phyloP scores from a whole-genome alignment of 2,113 vertebrate genomes.

The Indri indri region DNA sequence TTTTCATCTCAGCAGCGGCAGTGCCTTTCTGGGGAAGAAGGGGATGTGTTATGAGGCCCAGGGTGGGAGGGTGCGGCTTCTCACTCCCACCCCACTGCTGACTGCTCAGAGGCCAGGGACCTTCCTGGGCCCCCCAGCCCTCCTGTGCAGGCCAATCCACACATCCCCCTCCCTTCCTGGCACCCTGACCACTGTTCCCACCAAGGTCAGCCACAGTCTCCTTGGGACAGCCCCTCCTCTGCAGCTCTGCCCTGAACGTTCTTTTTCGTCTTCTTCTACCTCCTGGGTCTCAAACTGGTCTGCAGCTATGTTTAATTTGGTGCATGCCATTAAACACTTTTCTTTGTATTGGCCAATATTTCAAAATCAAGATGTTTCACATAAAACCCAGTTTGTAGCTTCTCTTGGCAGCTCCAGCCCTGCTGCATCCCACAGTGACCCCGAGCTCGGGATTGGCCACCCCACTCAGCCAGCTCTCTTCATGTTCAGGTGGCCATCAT shows the following conservation, averaged over 20 bases:
- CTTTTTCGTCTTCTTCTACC: not conserved
- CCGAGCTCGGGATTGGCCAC: not conserved
- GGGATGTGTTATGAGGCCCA: not conserved
- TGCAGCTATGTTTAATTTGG: not conserved
- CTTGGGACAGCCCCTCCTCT: not conserved
- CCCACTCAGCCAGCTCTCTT: not conserved
- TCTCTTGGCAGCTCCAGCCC: not conserved
- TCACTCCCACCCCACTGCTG: not conserved
- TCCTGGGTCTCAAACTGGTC: not conserved
- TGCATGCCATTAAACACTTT: not conserved
- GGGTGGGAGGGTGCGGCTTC: not conserved
- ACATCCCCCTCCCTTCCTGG: not conserved
- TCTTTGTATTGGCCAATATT: not conserved
- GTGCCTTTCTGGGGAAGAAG: slow-evolving; percentile 46
- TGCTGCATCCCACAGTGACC: not conserved
- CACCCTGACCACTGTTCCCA: not conserved
- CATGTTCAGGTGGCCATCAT: not conserved
- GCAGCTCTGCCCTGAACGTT: not conserved
- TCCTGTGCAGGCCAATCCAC: not conserved
- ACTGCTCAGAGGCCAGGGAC: not conserved
- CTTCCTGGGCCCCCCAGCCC: not conserved
- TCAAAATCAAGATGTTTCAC: slow-evolving; percentile 3
- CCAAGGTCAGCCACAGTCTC: not conserved
- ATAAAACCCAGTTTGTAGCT: not conserved
- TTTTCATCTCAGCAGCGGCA: slow-evolving; percentile 42